Base-by-base conservation (phyloP, 2,113 vertebrate species). In the Phoxinus phoxinus region DNA sequence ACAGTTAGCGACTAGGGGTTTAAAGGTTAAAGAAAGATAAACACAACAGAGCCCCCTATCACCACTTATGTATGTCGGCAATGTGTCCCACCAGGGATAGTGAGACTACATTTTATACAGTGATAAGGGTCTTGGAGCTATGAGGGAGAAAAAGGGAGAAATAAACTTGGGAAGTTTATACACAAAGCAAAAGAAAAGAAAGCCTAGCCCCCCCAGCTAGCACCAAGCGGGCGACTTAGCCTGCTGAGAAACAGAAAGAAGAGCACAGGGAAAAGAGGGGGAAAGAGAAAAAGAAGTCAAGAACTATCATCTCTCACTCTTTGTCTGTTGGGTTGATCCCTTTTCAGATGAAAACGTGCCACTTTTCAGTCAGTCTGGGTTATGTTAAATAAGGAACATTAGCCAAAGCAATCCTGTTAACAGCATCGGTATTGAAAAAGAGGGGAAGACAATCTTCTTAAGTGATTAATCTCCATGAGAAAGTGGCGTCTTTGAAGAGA, bases 381-480 rank as follows among this genome's bases (percentile, higher is more conserved):
- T 84, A 88, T 91, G 91, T 88, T 90, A 91, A 92, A 89, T 86
- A 25, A 89, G 51, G 89, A 91, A 93, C 92, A 91, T 93, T 93
- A 92, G 89, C 92, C 90, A 91, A 88, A 91, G 88, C 93, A 93
- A 94, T 94, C 93, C 92, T 94, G 92, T 95, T 95, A 94, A 90
- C 86, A 86, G 88, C 89, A 89, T 90, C 90, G 89, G 84, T 35
- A 76, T 81, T 82, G 73, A 88, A 84, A 81, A 83, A 67, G 58
- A 81, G 41, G 79, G 85, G 53, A 88, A 89, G 84, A 23, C 89
- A 92, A 92, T 92, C 93, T 94, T 87, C 93, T 94, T 94, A 94
- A 92, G 93, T 91, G 91, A 93, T 94, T 94, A 93, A 94, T 94
- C 93, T 91, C 87, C 92, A 94, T 94, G 91, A 93, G 92, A 94